Evolutionary conservation across 2,113 vertebrate genomes (phyloP).

Genomic region (Bungarus multicinctus): DNA sequence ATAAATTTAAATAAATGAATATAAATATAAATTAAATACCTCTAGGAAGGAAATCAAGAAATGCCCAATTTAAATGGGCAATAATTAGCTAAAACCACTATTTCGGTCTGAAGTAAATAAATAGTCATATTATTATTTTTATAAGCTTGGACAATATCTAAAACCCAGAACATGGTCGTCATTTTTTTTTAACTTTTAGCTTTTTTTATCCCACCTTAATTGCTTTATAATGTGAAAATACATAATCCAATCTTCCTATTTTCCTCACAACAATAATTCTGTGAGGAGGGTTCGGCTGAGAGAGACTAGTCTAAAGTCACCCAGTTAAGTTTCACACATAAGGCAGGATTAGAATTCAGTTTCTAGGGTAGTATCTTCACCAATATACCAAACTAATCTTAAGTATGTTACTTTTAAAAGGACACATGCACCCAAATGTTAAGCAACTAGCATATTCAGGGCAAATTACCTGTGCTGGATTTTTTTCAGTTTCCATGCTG

Average conservation of each 20-base stretch:
- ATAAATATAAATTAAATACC: not conserved
- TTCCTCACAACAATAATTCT: not conserved
- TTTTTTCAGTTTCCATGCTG: constrained; percentile 71
- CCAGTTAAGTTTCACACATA: not conserved
- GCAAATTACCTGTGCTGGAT: constrained; percentile 61
- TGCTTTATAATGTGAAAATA: not conserved
- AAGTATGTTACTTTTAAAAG: not conserved
- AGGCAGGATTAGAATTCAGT: not conserved
- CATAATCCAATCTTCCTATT: not conserved
- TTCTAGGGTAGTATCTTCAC: not conserved
- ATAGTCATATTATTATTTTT: not conserved
- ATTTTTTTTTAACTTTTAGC: not conserved
- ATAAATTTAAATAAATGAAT: not conserved
- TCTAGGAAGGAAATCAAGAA: not conserved
- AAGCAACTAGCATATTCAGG: not conserved
- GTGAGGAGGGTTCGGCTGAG: not conserved
- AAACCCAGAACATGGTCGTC: not conserved
- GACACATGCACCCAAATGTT: too few relatives aligned
- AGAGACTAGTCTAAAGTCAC: not conserved
- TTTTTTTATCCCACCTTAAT: not conserved
- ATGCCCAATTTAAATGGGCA: not conserved
- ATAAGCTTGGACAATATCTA: not conserved
- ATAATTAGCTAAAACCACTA: not conserved
- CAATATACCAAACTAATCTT: not conserved
- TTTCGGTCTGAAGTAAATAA: not conserved